A percentile compares a stretch with the other conserved stretches of the same genome.
Conservation (phyloP, 2,888 invertebrate species). For the Pharmacophagus antenor region DNA sequence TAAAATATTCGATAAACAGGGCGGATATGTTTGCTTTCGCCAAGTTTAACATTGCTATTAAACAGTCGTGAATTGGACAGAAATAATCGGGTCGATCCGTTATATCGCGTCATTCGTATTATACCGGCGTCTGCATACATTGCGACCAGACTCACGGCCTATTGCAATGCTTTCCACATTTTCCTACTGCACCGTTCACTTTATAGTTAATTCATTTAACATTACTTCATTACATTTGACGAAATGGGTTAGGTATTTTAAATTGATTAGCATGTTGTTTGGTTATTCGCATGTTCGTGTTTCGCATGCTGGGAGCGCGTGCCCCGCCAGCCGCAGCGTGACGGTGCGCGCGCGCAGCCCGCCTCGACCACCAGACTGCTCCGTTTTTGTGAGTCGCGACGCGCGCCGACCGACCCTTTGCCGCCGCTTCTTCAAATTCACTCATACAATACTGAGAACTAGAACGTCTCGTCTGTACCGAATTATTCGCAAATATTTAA, state of each 20-base stretch:
- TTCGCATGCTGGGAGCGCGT: slow-evolving; percentile 39
- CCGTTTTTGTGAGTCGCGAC: slow-evolving; percentile 73
- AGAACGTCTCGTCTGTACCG: slow-evolving; percentile 56
- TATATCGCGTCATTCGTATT: slow-evolving; percentile 77
- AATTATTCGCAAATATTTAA: slow-evolving; percentile 31
- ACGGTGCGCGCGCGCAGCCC: slow-evolving; percentile 33
- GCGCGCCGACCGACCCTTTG: slow-evolving; percentile 59
- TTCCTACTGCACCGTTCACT: slow-evolving; percentile 62
- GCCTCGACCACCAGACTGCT: slow-evolving; percentile 56
- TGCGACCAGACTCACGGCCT: slow-evolving; percentile 48
- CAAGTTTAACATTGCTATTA: slow-evolving; percentile 80
- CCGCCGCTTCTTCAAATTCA: slow-evolving; percentile 60
- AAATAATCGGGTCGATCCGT: slow-evolving; percentile 80
- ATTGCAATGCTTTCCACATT: slow-evolving; percentile 66
- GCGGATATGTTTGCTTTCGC: slow-evolving; percentile 77
- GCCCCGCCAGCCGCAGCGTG: slow-evolving; percentile 17
- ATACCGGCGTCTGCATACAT: slow-evolving; percentile 63
- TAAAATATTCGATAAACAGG: slow-evolving; percentile 81
- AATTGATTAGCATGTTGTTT: slow-evolving; percentile 48
- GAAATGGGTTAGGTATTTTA: slow-evolving; percentile 44
- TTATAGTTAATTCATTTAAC: slow-evolving; percentile 59
- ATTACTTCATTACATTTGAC: slow-evolving; percentile 49
- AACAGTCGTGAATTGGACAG: slow-evolving; percentile 80
- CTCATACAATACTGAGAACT: slow-evolving; percentile 69
- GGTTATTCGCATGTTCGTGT: slow-evolving; percentile 34